Base-by-base conservation (phyloP, 2,888 invertebrate genomes). In the Drosophila mimetica region DNA sequence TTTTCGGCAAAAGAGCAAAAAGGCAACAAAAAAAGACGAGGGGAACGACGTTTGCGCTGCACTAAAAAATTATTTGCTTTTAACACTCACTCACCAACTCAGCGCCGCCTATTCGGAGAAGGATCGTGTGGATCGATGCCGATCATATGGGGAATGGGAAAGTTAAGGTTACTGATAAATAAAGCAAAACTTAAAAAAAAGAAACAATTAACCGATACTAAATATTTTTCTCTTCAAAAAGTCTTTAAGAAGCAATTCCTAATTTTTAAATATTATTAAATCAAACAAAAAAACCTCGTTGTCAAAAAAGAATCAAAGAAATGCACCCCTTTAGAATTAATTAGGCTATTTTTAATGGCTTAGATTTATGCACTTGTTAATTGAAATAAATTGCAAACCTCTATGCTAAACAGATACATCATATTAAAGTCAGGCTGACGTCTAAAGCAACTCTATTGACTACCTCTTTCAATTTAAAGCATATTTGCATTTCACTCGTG, bases 61-160 rank as follows among this genome's bases (percentile, higher is more conserved):
- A 73, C 71, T 82, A 42, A 83, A 77, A 83, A 75, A 83, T 86
- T 71, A 88, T 88, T 88, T 77, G 80, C 75, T 86, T 82, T 82
- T 82, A 82, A 88, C 82, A 82, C 82, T 82, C 88, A 88, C 86
- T 82, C 81, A 78, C 71, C 79, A 74, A 71, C 83, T 85, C 86
- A 85, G 83, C 86, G 83, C 86, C 86, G 86, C 85, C 81, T 82
- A 66, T 85, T 52, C 28, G 42, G 28, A 25, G 42, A 65, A 48
- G 16, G 9, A 20, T 47, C 47, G 18, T 39, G 32, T 28, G 20
- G 30, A 59, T 46, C 25, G 25, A 28, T 28, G 9, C 8, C 5
- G 16, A 28, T 44, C 42, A 44, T 9, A 14, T 2, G 14, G 14
- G 50, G 28, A 30, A 11, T 11, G 30, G 11, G 1, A 30, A 13